A percentile compares a stretch with the other conserved stretches of the same genome.
Evolutionary conservation across 2,888 invertebrate species (phyloP).

Genomic region (Lymantria dispar): DNA sequence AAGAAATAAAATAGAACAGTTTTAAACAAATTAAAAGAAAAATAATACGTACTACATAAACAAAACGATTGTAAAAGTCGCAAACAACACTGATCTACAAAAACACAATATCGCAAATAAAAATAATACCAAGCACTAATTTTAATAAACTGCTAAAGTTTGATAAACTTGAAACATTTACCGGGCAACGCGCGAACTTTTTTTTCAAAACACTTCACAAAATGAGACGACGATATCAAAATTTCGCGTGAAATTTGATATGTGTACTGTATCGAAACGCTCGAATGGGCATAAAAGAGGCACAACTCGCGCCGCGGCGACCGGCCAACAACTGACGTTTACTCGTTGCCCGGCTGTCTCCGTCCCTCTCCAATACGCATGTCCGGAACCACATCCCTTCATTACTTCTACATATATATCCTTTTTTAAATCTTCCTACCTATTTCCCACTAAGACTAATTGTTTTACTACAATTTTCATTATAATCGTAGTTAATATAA

Average conservation of each 20-base stretch:
- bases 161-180: conserved; percentile 60
- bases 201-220: conserved; percentile 67
- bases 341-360: conserved; percentile 53
- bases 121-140: conserved; percentile 50
- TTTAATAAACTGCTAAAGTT: conserved; percentile 46
- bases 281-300: conserved; percentile 31
- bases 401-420: conserved; percentile 50
- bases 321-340: conserved; percentile 69
- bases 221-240: conserved; percentile 75
- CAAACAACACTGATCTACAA: conserved; percentile 63
- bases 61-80: conserved; percentile 52
- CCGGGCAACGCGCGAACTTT: conserved; percentile 38
- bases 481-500: conserved; percentile 15
- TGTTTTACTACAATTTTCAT: conserved; percentile 22
- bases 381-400: conserved; percentile 70
- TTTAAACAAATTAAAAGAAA: conserved; percentile 33
- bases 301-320: conserved; percentile 59
- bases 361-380: conserved; percentile 76
- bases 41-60: conserved; percentile 62
- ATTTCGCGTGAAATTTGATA: conserved; percentile 80
- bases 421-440: conserved; percentile 35
- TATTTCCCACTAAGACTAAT: conserved; percentile 27
- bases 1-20: conserved; percentile 27
- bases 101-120: conserved; percentile 64
- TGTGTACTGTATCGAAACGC: conserved; percentile 64